These are phyloP conservation scores for Scrobipalpa atriplicella DNA, from an alignment of 2,888 invertebrate species.

Conservation along the genomic window DNA sequence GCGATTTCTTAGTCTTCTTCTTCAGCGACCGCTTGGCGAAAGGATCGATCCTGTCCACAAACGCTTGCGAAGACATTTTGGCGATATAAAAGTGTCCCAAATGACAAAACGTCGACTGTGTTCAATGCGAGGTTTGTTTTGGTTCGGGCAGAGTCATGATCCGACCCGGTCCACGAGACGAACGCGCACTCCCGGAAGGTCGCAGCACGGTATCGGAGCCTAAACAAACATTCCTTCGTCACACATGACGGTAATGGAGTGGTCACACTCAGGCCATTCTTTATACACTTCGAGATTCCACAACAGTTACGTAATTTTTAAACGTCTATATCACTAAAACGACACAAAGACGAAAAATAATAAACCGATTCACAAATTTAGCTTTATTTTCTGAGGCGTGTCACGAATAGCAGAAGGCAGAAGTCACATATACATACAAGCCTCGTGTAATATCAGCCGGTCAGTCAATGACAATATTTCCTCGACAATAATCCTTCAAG, in stretches of 20 bases:
- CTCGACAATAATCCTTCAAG: constrained; percentile 70
- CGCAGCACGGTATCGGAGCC: constrained; percentile 79
- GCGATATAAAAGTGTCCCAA: constrained; percentile 78
- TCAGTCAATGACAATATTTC: constrained; percentile 83
- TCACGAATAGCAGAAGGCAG: constrained; percentile 82
- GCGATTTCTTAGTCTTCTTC: constrained; percentile 99
- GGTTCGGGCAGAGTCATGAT: constrained; percentile 80
- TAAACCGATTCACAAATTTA: constrained; percentile 78
- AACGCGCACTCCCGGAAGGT: constrained; percentile 78
- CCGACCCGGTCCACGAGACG: constrained; percentile 74
- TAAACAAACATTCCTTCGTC: constrained; percentile 83
- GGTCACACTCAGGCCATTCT: constrained; percentile 82
- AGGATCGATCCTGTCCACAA: constrained; percentile 99
- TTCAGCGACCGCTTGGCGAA: constrained; percentile 98
- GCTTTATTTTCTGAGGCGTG: constrained; percentile 83
- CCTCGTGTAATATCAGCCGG: constrained; percentile 84
- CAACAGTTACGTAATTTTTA: constrained; percentile 83
- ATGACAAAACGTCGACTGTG: constrained; percentile 76
- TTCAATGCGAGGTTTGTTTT: constrained; percentile 79
- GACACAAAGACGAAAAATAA: constrained; percentile 78
- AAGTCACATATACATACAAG: constrained; percentile 83
- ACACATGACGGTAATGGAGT: constrained; percentile 82
- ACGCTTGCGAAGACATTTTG: constrained; percentile 91
- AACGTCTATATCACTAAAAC: constrained; percentile 78
- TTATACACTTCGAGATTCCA: constrained; percentile 80